phyloP scores from a whole-genome alignment of 1,140 invertebrate species.

The Pseudomyrmex flavicornis region DNA sequence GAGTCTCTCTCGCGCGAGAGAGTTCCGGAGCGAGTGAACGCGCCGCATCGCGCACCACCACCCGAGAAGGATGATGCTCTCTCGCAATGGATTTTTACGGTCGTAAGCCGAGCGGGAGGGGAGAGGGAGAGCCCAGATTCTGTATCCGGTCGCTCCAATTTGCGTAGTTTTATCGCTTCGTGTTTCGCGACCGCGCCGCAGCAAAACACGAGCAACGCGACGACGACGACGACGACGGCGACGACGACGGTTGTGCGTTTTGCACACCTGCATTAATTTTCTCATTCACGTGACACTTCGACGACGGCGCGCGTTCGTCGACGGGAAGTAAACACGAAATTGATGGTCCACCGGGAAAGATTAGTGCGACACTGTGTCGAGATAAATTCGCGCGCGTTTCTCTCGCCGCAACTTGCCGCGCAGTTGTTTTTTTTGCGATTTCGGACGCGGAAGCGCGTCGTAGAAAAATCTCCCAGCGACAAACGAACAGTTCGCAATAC shows the following conservation, averaged over 20 bases:
- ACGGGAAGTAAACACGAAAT: constrained; percentile 36
- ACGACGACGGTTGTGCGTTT: background rate
- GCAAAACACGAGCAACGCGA: background rate
- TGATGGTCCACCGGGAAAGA: constrained; percentile 34
- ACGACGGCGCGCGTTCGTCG: constrained; percentile 11
- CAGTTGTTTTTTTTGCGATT: background rate
- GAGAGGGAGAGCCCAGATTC: background rate
- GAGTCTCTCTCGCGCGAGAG: background rate
- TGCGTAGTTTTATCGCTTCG: constrained; percentile 51
- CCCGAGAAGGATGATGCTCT: background rate
- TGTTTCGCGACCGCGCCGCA: constrained; percentile 13
- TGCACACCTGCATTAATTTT: background rate
- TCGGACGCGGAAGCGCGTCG: background rate
- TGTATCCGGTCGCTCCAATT: constrained; percentile 42
- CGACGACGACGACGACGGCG: background rate
- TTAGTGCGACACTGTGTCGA: constrained; percentile 23
- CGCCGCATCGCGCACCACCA: background rate
- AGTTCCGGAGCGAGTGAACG: background rate
- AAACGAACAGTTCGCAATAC: background rate
- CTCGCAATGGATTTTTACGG: constrained; percentile 37
- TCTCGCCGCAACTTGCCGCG: background rate
- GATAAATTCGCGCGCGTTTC: constrained; percentile 25
- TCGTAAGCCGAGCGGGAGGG: constrained; percentile 5
- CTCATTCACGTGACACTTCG: background rate
- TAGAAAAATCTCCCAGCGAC: background rate